Evolutionary conservation across 2,797 vertebrate species (phyloP), one percentile per base, ranked within the genome.

Genomic region (Chelon labrosus): DNA sequence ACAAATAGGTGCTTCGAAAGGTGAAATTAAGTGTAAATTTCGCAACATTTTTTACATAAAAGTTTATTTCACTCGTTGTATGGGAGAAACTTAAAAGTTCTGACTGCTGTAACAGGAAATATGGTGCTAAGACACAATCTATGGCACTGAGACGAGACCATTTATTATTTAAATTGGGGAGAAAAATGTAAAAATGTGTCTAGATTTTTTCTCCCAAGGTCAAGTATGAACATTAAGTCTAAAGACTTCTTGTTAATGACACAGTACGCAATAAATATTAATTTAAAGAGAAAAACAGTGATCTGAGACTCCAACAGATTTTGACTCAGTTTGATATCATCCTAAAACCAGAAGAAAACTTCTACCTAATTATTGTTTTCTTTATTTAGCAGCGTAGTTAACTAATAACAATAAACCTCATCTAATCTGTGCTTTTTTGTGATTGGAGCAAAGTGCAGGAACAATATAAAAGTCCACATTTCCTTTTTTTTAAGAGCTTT

Each of bases 271-370:
- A 22, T 13, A 4, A 19, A 59, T 35, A 47, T 19, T 58, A 9
- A 27, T 72, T 19, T 10, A 3, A 56, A 0, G 17, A 0, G 14
- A 37, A 12, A 14, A 25, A 17, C 41, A 58, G 38, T 13, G 8
- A 37, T 37, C 46, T n/a, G 6, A n/a, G 20, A 50, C 54, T 77
- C n/a, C 0, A 8, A 51, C 49, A 72, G 46, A 59, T 65, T 59
- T 47, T 2, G 1, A 5, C 16, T 46, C 5, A 16, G 16, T 42
- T 12, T 16, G 4, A 17, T 16, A 16, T 27, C 25, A 27, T 27
- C 25, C 25, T 27, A 27, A 27, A 27, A 27, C 25, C 25, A 27
- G 25, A 27, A 27, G 25, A 27, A 3, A 27, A 27, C 25, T 35
- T 35, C 5, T 4, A 35, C 31, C 5, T 16, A 42, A 17, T 38